phyloP scores from a whole-genome alignment of 2,797 vertebrate genomes.

The Schizothorax lantsangensis region DNA sequence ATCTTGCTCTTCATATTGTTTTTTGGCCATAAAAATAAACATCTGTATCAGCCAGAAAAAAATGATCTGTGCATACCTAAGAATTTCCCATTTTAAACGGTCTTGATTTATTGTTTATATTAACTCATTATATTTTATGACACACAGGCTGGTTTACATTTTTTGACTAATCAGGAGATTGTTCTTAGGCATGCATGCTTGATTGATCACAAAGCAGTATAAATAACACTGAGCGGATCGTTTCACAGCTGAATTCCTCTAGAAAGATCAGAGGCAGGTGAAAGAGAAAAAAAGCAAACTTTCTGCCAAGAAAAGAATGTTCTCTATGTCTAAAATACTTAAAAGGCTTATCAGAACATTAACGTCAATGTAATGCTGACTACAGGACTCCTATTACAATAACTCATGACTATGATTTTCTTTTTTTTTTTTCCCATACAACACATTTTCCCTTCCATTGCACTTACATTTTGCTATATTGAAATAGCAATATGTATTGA shows the following conservation, averaged over 20 bases:
- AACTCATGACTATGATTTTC: constrained; percentile 34
- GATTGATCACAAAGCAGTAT: background rate
- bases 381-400: constrained; percentile 18
- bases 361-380: constrained; percentile 17
- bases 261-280: constrained; percentile 32
- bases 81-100: background rate
- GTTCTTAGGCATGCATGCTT: constrained; percentile 12
- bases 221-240: constrained; percentile 11
- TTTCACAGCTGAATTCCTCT: constrained; percentile 44
- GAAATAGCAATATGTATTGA: background rate
- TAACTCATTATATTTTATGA: background rate
- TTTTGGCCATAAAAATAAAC: background rate
- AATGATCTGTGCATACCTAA: background rate
- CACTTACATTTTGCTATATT: background rate
- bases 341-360: constrained; percentile 35
- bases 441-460: background rate
- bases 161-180: background rate
- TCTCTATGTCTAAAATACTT: constrained; percentile 44
- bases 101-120: background rate
- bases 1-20: background rate
- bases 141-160: background rate
- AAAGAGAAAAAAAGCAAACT: constrained; percentile 16
- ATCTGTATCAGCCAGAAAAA: background rate
- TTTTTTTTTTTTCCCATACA: background rate
- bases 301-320: constrained; percentile 43